Evolutionary conservation across 2,888 invertebrate genomes (phyloP).

Genomic region (Chymomyza amoena): DNA sequence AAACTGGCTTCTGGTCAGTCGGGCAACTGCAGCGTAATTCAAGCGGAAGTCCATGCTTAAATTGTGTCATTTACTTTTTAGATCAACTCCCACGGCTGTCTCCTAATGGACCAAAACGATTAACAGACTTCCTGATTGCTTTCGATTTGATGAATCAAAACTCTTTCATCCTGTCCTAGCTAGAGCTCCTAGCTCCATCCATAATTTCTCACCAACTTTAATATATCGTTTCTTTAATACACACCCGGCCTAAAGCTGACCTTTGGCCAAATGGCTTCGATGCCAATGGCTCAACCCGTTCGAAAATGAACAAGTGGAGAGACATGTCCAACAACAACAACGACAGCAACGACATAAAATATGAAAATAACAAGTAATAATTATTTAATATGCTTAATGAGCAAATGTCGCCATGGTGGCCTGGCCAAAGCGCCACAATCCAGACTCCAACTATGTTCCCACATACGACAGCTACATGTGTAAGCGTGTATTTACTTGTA

Average conservation of each 20-base stretch:
- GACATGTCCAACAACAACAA: conserved; percentile 45
- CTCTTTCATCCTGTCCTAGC: no score
- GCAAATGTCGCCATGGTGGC: conserved; percentile 63
- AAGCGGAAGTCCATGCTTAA: no score
- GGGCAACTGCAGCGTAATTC: no score
- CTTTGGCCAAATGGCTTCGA: not conserved
- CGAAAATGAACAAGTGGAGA: not conserved
- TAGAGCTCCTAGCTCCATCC: no score
- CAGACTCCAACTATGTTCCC: conserved; percentile 32
- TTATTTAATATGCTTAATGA: conserved; percentile 70
- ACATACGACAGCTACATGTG: not conserved
- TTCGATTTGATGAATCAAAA: no score
- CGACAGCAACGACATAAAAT: conserved; percentile 55
- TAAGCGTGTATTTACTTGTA: not conserved
- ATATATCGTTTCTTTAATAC: not conserved
- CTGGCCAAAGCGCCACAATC: conserved; percentile 22
- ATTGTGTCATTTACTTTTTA: no score
- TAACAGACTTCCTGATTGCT: no score
- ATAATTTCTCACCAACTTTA: no score
- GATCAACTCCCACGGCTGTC: no score
- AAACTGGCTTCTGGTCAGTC: no score
- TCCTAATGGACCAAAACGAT: no score
- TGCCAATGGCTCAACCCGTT: conserved; percentile 21
- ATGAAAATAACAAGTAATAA: conserved; percentile 66
- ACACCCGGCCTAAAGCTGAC: not conserved